Evolutionary conservation across 2,113 vertebrate genomes (phyloP).

Genomic region (Epinephelus fuscoguttatus): DNA sequence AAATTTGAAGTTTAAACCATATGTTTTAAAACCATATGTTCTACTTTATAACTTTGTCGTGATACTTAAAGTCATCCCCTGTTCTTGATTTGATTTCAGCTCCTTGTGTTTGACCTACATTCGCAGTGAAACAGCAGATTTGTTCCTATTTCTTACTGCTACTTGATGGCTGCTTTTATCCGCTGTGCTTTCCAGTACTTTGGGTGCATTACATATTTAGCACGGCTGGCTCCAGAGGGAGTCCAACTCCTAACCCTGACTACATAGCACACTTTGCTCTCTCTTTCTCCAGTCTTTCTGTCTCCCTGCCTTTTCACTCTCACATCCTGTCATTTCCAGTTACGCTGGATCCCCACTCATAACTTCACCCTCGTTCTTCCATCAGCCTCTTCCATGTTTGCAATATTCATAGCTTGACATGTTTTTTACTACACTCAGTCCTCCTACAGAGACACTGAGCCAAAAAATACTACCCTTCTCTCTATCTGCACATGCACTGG

Average conservation of each 20-base stretch:
- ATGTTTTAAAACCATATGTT: constrained; percentile 4
- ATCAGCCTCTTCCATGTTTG: constrained; percentile 22
- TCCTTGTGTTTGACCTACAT: constrained; percentile 37
- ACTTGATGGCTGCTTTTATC: constrained; percentile 26
- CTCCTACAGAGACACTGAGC: background rate
- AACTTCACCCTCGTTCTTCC: constrained; percentile 9
- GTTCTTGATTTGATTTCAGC: constrained; percentile 20
- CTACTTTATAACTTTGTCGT: background rate
- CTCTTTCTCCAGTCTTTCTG: background rate
- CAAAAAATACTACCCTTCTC: background rate
- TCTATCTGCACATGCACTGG: background rate
- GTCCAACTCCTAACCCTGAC: constrained; percentile 35
- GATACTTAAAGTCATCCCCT: background rate
- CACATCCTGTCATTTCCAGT: constrained; percentile 14
- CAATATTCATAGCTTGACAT: constrained; percentile 37
- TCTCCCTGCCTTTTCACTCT: constrained; percentile 6
- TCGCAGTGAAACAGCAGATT: constrained; percentile 31
- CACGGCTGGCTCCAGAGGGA: constrained; percentile 42
- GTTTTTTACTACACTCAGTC: constrained; percentile 14
- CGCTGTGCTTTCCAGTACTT: constrained; percentile 44
- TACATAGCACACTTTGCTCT: constrained; percentile 34
- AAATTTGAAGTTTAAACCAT: background rate
- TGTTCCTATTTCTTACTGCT: background rate
- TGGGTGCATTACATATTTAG: constrained; percentile 61
- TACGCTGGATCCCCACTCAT: background rate